Evolutionary conservation across 2,113 vertebrate genomes (phyloP).

Genomic region (Microcebus lehilahytsara): DNA sequence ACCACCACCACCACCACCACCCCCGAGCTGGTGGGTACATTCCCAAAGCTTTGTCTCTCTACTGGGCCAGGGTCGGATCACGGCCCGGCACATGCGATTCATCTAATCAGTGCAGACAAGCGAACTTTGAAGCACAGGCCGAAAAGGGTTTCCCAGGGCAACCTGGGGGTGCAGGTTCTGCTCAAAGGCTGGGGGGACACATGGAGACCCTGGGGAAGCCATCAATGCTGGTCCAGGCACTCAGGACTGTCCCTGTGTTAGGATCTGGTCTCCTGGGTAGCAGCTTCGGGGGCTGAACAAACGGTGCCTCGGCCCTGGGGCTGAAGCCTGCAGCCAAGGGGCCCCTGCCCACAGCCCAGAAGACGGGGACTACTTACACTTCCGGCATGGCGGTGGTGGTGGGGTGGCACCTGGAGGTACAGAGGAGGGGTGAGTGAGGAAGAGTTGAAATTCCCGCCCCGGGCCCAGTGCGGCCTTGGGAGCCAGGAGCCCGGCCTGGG

Average conservation of each 20-base stretch:
- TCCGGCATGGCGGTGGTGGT: conserved; percentile 78
- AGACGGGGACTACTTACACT: conserved; percentile 79
- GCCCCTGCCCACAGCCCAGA: accelerated
- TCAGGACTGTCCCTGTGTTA: background rate
- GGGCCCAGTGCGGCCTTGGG: background rate
- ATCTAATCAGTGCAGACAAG: background rate
- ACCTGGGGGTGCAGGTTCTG: background rate
- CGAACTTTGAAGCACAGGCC: background rate
- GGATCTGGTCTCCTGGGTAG: background rate
- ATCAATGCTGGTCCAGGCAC: background rate
- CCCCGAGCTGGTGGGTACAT: background rate
- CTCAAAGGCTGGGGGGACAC: background rate
- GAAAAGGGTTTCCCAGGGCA: background rate
- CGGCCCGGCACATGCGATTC: background rate
- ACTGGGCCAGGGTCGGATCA: accelerated
- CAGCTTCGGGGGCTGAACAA: background rate
- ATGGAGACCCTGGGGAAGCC: background rate
- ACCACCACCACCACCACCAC: background rate
- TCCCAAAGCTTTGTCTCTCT: background rate
- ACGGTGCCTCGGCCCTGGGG: background rate
- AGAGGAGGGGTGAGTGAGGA: background rate
- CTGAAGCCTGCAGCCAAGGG: background rate
- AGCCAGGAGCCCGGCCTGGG: background rate
- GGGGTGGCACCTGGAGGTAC: conserved; percentile 29
- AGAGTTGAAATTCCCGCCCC: background rate